Evolutionary conservation across 2,888 invertebrate genomes (phyloP), one percentile per base, ranked within the genome.

Genomic region (Drosophila phalerata): DNA sequence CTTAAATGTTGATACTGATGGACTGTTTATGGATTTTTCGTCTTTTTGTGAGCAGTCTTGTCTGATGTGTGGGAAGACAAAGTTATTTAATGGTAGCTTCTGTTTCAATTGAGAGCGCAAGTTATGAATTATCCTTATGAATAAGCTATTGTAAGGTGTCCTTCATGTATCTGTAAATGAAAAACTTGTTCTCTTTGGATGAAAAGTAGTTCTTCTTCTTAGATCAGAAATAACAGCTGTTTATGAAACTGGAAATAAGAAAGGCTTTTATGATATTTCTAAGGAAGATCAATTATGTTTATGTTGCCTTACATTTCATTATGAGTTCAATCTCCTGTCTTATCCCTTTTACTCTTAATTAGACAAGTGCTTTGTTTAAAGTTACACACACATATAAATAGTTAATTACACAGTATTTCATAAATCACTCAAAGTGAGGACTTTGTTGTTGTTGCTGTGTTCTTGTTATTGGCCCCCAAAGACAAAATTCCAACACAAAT

Each of bases 401-500:
- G 86, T 85, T 85, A 85, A 85, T 85, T 85, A 89, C 84, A 72
- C 67, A 83, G 76, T 72, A 83, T 85, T 83, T 80, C 86, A 74
- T 89, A 88, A 83, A 85, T 88, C 78, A 80, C 69, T 72, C 83
- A 71, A 68, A 89, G 69, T 64, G 68, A 75, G 66, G 58, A 64
- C 22, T 61, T 51, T 28, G 22, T 30, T 42, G 22, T 30, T 42
- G 56, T 61, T 38, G 17, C 19, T 52, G 55, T 11, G 51, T 28
- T n/a, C 30, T 45, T 42, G 58, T 55, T 65, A 61, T 66, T 48
- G 55, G 51, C 52, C 73, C 73, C 64, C 65, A 63, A 77, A 60
- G 78, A 86, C 79, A 55, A 71, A 82, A 80, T 89, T 77, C 79
- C 78, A 83, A 73, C 78, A 74, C 86, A 85, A 85, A 85, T 85